Conservation (phyloP, 2,888 invertebrate genomes). For the Dicycla oo region DNA sequence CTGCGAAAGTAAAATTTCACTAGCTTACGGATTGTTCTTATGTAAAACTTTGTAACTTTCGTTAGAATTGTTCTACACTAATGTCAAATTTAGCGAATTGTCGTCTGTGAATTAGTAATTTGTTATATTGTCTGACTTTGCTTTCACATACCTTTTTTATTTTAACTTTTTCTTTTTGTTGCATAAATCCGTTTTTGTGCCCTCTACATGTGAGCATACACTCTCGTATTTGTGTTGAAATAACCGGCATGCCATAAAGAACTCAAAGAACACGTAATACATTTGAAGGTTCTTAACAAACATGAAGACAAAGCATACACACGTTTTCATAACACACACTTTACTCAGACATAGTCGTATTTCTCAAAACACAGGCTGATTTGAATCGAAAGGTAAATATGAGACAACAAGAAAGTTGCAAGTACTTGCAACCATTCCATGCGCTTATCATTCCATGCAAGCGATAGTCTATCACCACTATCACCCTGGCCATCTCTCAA, state of each 20-base stretch:
- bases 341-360: not conserved
- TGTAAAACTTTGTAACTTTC: conserved; percentile 66
- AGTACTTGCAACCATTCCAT: conserved; percentile 4
- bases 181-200: conserved; percentile 13
- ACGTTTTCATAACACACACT: conserved; percentile 6
- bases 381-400: conserved; percentile 19
- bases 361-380: conserved; percentile 11
- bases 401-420: conserved; percentile 43
- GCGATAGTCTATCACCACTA: conserved; percentile 50
- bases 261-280: conserved; percentile 28
- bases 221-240: conserved; percentile 39
- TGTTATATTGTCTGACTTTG: conserved; percentile 48
- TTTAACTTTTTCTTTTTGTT: conserved; percentile 35
- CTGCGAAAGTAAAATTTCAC: conserved; percentile 68
- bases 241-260: conserved; percentile 18
- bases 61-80: conserved; percentile 53
- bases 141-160: conserved; percentile 26
- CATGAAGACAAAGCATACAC: conserved; percentile 40
- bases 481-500: conserved; percentile 41
- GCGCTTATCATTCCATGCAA: conserved; percentile 47
- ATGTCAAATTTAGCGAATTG: conserved; percentile 47
- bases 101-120: conserved; percentile 53
- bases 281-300: conserved; percentile 53
- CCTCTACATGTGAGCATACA: not conserved
- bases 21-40: conserved; percentile 62